A percentile compares a stretch with the other conserved stretches of the same genome.
These are phyloP conservation scores for Cyphotilapia sp. DNA, from an alignment of 2,113 vertebrate species.

Conservation along the genomic window DNA sequence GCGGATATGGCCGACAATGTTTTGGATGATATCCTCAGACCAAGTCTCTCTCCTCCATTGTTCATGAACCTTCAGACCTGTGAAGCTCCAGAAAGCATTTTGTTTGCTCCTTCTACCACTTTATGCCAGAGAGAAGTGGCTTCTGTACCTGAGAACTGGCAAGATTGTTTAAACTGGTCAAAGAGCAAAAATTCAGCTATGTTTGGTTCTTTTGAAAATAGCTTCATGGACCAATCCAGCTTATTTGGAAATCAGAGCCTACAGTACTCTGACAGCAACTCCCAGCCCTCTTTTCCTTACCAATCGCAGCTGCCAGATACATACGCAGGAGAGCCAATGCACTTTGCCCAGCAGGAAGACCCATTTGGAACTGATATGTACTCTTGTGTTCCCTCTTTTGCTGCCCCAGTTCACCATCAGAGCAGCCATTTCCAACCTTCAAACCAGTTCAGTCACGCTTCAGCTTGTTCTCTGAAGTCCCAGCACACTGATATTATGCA, in stretches of 20 bases:
- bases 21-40: slow-evolving; percentile 16
- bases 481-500: slow-evolving; percentile 36
- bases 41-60: slow-evolving; percentile 1
- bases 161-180: not conserved
- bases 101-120: not conserved
- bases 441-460: slow-evolving; percentile 2
- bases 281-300: not conserved
- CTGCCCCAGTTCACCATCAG: not conserved
- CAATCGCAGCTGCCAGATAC: not conserved
- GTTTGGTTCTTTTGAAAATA: slow-evolving; percentile 19
- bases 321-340: not conserved
- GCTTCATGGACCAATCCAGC: slow-evolving; percentile 2
- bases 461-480: not conserved
- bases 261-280: not conserved
- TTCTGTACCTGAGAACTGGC: not conserved
- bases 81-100: not conserved
- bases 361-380: not conserved
- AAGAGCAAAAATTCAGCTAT: not conserved
- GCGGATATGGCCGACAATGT: not conserved
- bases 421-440: slow-evolving; percentile 24
- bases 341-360: not conserved
- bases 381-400: not conserved
- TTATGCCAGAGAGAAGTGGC: not conserved
- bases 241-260: not conserved
- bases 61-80: slow-evolving; percentile 12